Percentiles rank a stretch among this genome's conserved stretches.
phyloP scores from a whole-genome alignment of 23 tunicate species.

The Oikopleura albicans region DNA sequence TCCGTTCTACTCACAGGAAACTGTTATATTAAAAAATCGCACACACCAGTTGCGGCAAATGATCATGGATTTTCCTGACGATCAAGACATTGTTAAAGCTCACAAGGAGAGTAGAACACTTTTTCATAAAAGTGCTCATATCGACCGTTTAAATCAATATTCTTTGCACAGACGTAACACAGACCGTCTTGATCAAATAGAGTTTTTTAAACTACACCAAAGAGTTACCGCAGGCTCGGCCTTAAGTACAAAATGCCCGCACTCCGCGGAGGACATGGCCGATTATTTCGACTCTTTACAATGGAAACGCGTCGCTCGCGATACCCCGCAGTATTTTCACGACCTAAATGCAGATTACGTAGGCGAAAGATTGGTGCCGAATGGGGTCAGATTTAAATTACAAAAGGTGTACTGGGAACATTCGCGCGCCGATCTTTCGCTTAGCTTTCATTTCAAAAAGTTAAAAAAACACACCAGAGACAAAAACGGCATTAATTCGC shows the following conservation, averaged over 20 bases:
- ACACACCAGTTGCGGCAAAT: no score
- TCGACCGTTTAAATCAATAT: no score
- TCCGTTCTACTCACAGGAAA: no score
- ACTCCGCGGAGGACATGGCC: neutral
- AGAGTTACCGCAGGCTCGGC: neutral
- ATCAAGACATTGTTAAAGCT: neutral
- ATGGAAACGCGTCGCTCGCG: no score
- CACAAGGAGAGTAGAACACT: neutral
- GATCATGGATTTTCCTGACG: no score
- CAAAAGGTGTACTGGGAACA: neutral
- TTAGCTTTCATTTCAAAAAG: neutral
- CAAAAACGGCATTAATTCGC: neutral
- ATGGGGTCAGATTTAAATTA: neutral
- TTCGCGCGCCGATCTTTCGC: neutral
- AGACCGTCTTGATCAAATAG: neutral
- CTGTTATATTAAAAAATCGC: no score
- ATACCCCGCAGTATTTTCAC: no score
- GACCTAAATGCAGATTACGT: neutral
- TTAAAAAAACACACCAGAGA: neutral
- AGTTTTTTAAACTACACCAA: neutral
- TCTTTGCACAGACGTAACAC: no score
- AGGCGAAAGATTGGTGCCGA: neutral
- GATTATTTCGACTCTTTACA: neutral
- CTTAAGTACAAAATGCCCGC: neutral
- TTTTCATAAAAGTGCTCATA: neutral